A percentile compares a stretch with the other conserved stretches of the same genome.
Conservation (phyloP, 2,888 invertebrate genomes). For the Fragum fragum region DNA sequence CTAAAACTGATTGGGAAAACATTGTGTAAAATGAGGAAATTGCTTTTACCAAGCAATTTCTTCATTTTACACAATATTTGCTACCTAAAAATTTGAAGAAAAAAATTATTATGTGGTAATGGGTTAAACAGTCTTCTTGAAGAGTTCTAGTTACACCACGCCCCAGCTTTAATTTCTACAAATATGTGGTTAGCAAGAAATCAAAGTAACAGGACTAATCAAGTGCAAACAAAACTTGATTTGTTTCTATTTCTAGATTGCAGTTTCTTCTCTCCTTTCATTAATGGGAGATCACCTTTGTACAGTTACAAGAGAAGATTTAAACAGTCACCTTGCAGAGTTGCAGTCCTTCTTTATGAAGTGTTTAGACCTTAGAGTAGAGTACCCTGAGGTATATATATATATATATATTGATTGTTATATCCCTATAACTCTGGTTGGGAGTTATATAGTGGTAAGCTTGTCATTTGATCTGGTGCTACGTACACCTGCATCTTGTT, state of each 20-base stretch:
- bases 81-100: neutral
- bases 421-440: too few species aligned
- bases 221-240: too few species aligned
- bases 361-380: slow-evolving; percentile 84
- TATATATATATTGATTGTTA: too few species aligned
- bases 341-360: slow-evolving; percentile 92
- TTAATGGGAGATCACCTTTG: slow-evolving; percentile 92
- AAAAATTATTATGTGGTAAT: neutral
- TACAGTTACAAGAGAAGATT: slow-evolving; percentile 89
- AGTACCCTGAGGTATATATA: slow-evolving; percentile 50
- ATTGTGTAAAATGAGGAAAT: neutral
- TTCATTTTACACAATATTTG: neutral
- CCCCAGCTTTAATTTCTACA: too few species aligned
- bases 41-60: neutral
- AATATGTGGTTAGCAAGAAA: too few species aligned
- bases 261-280: slow-evolving; percentile 89
- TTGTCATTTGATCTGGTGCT: too few species aligned
- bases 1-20: neutral
- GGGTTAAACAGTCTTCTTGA: slow-evolving; percentile 89
- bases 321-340: slow-evolving; percentile 90
- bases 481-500: too few species aligned
- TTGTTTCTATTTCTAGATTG: slow-evolving; percentile 87
- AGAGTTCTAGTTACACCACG: slow-evolving; percentile 90
- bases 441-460: too few species aligned
- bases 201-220: too few species aligned